phyloP scores from a whole-genome alignment of 2,797 vertebrate genomes.

The Vespertilio murinus region DNA sequence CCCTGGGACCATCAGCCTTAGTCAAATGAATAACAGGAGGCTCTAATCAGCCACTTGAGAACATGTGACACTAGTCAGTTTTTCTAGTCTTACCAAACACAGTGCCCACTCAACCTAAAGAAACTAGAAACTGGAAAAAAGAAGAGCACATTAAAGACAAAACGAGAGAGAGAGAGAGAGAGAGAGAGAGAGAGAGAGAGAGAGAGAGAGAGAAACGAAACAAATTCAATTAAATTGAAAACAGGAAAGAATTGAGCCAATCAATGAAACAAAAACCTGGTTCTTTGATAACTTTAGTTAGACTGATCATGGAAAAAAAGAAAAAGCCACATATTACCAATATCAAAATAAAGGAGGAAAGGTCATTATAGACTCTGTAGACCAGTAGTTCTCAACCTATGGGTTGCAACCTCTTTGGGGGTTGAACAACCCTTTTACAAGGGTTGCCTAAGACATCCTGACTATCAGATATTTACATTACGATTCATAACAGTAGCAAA shows the following conservation, averaged over 20 bases:
- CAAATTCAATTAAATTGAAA: background rate
- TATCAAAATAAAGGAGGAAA: background rate
- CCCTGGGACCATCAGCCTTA: background rate
- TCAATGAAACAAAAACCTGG: background rate
- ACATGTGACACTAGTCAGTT: fast-evolving
- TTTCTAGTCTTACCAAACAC: background rate
- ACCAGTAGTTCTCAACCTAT: too few relatives aligned
- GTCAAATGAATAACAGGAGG: fast-evolving
- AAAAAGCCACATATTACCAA: background rate
- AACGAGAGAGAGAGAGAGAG: background rate
- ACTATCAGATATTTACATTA: too few relatives aligned
- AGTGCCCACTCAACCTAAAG: too few relatives aligned
- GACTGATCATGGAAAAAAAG: background rate
- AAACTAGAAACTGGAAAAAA: background rate
- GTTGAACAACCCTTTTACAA: too few relatives aligned
- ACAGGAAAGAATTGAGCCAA: background rate
- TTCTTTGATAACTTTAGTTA: background rate
- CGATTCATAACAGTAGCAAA: too few relatives aligned
- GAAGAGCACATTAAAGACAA: background rate
- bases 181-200: background rate
- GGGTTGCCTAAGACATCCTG: too few relatives aligned
- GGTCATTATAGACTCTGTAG: fast-evolving
- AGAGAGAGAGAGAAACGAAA: background rate
- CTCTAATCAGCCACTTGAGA: background rate
- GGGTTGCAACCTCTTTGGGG: too few relatives aligned